Percentiles rank a stretch among this genome's conserved stretches.
phyloP scores from a whole-genome alignment of 2,888 invertebrate genomes.

The Drosophila falleni region DNA sequence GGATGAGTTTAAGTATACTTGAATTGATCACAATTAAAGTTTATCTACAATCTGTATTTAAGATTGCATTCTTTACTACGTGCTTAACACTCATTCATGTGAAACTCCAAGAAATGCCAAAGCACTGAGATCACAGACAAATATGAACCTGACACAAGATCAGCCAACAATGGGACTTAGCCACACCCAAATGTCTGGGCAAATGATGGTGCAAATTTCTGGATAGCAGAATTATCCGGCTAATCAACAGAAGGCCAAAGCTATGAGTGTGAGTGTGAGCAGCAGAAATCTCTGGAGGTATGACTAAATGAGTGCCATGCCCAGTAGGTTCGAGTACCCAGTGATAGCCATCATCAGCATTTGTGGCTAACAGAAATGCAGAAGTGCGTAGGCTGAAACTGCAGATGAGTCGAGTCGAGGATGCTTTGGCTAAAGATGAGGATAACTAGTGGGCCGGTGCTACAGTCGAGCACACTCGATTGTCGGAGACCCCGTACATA shows the following conservation, averaged over 20 bases:
- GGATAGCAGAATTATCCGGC: conserved; percentile 65
- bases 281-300: conserved; percentile 21
- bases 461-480: too few species aligned
- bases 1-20: not conserved
- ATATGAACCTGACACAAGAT: conserved; percentile 42
- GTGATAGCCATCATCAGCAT: conserved; percentile 67
- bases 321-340: conserved; percentile 36
- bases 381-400: conserved; percentile 70
- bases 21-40: conserved; percentile 13
- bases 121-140: conserved; percentile 42
- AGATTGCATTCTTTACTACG: conserved; percentile 11
- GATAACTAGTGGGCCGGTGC: too few species aligned
- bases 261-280: conserved; percentile 26
- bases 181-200: conserved; percentile 66
- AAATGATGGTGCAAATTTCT: conserved; percentile 62
- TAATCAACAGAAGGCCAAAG: conserved; percentile 63
- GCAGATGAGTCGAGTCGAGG: conserved; percentile 20
- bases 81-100: conserved; percentile 11
- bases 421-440: conserved; percentile 9
- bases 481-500: too few species aligned
- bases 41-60: conserved; percentile 10
- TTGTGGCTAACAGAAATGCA: conserved; percentile 43
- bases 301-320: conserved; percentile 56
- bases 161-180: conserved; percentile 52
- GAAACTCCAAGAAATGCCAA: conserved; percentile 35